Conservation (phyloP, 1,140 invertebrate species). For the Halesus radiatus region DNA sequence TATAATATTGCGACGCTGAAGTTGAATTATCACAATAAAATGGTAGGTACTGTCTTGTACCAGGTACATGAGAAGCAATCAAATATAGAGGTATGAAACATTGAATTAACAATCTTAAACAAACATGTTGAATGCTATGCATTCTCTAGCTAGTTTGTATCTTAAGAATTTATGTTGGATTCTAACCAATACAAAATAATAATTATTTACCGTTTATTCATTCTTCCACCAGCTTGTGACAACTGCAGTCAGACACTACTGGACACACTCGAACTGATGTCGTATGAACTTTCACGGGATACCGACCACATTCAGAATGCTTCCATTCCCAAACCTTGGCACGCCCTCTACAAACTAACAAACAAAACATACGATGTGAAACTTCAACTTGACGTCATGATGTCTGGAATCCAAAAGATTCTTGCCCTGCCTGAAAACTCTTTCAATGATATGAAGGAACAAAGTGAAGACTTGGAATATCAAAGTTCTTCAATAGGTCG, state of each 20-base stretch:
- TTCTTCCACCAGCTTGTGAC: conserved; percentile 81
- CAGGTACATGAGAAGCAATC: too few relatives aligned
- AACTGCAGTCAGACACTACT: conserved; percentile 91
- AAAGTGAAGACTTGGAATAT: conserved; percentile 11
- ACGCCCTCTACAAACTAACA: conserved; percentile 71
- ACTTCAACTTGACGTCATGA: conserved; percentile 17
- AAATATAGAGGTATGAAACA: too few relatives aligned
- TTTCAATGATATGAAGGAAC: conserved; percentile 33
- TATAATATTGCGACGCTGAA: too few relatives aligned
- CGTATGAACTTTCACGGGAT: conserved; percentile 67
- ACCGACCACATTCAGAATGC: conserved; percentile 73
- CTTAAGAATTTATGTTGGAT: too few relatives aligned
- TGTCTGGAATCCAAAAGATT: conserved; percentile 27
- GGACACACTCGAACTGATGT: conserved; percentile 77
- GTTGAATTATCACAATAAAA: too few relatives aligned
- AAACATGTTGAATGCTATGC: too few relatives aligned
- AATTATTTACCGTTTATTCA: too few relatives aligned
- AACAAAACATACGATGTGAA: conserved; percentile 59
- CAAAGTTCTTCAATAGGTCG: conserved; percentile 6
- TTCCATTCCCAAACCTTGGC: conserved; percentile 83
- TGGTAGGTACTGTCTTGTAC: too few relatives aligned
- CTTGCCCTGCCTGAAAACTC: conserved; percentile 43
- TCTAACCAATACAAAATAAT: too few relatives aligned
- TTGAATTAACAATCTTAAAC: too few relatives aligned
- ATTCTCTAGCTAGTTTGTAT: too few relatives aligned